A percentile compares a stretch with the other conserved stretches of the same genome.
These are phyloP conservation scores for Enteromius anoplus DNA, from an alignment of 2,797 vertebrate species.

Conservation along the genomic window DNA sequence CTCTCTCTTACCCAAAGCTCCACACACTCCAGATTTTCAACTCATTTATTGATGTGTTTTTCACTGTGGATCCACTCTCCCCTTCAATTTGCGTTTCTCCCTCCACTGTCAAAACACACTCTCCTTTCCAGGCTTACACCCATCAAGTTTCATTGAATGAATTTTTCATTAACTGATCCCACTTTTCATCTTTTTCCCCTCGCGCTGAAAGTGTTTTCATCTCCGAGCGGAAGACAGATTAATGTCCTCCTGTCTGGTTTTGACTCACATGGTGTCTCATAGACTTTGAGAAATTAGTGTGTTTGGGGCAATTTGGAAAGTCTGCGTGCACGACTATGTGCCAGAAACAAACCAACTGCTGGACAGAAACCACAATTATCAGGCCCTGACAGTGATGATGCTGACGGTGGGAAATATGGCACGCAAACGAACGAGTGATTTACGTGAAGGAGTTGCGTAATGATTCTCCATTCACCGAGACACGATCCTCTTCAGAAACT, in stretches of 20 bases:
- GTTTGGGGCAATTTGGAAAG: slow-evolving; percentile 37
- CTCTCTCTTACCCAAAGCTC: slow-evolving; percentile 8
- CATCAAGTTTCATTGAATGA: slow-evolving; percentile 58
- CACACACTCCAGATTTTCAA: slow-evolving; percentile 57
- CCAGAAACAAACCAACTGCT: not conserved
- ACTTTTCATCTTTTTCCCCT: slow-evolving; percentile 35
- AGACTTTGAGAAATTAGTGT: slow-evolving; percentile 42
- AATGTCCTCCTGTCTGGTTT: slow-evolving; percentile 50
- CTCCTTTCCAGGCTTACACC: slow-evolving; percentile 47
- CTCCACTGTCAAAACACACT: slow-evolving; percentile 61
- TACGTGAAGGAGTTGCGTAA: not conserved
- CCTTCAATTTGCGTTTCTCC: slow-evolving; percentile 58
- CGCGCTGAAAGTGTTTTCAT: slow-evolving; percentile 42
- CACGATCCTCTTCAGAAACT: not conserved
- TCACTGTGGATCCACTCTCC: slow-evolving; percentile 54
- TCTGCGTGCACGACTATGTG: not conserved
- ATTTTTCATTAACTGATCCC: slow-evolving; percentile 59
- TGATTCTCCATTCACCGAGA: not conserved
- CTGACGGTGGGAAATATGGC: not conserved
- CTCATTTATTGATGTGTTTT: slow-evolving; percentile 66
- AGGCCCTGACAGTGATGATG: not conserved
- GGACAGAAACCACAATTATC: not conserved
- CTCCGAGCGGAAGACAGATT: slow-evolving; percentile 50
- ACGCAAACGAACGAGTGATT: not conserved
- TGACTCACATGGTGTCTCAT: slow-evolving; percentile 28